phyloP scores from a whole-genome alignment of 1,140 invertebrate species.

The Brachystomella parvula region DNA sequence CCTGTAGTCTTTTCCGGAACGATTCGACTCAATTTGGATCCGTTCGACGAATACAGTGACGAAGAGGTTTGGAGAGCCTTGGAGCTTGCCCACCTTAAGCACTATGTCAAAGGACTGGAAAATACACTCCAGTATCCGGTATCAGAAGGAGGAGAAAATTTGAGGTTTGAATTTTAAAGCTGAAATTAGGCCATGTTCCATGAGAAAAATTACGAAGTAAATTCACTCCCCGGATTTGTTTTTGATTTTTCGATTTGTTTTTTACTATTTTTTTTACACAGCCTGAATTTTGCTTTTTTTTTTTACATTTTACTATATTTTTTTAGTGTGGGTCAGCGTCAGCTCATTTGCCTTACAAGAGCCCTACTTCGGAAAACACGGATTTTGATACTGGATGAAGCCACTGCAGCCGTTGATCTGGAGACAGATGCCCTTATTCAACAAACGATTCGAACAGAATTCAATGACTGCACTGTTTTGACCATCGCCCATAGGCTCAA shows the following conservation, averaged over 20 bases:
- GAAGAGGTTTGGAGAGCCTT: constrained; percentile 46
- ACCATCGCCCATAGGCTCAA: constrained; percentile 91
- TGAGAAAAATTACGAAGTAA: no score
- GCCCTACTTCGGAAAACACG: constrained; percentile 81
- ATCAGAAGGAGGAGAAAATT: constrained; percentile 18
- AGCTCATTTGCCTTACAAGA: constrained; percentile 77
- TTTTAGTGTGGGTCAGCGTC: constrained; percentile 66
- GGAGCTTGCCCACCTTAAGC: constrained; percentile 46
- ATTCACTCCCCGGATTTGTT: no score
- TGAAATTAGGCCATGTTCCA: no score
- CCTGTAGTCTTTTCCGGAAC: constrained; percentile 66
- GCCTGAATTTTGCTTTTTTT: not conserved
- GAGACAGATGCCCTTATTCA: constrained; percentile 90
- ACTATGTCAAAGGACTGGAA: constrained; percentile 57
- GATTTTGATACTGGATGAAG: constrained; percentile 82
- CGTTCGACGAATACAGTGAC: constrained; percentile 44
- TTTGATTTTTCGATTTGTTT: no score
- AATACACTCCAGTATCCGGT: constrained; percentile 65
- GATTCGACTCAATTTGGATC: constrained; percentile 44
- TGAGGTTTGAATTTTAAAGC: no score
- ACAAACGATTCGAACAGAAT: constrained; percentile 62
- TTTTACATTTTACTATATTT: not conserved
- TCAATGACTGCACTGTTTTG: constrained; percentile 78
- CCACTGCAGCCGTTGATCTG: constrained; percentile 87
- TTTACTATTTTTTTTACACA: no score